Base-by-base conservation (phyloP, 2,797 vertebrate species). In the Coregonus ussuriensis region DNA sequence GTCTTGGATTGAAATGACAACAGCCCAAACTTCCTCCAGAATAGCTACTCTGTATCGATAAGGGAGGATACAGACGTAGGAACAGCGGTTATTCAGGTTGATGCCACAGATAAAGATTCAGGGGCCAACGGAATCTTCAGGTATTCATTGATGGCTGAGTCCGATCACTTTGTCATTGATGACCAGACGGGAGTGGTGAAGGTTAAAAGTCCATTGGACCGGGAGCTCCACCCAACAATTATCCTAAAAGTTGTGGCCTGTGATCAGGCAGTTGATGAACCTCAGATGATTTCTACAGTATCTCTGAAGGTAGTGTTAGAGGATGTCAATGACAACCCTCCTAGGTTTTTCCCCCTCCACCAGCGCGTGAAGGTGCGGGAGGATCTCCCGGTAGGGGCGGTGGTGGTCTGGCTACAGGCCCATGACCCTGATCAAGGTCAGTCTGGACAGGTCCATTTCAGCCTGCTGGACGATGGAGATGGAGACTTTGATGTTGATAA, bases 241-340 rank as follows among this genome's bases (percentile, higher is more conserved):
- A 88, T 93, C 82, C 78, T 96, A 75, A 96, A 94, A 83, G 89
- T 96, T 69, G 93, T 94, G 75, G 95, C 95, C 59, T 90, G 91
- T 75, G 95, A 96, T 82, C 93, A 93, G 65, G 84, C 95, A 67
- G 74, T 74, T 1, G 88, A 93, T 69, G 95, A 95, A 62, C 90
- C 91, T 72, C 93, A 90, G 47, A 72, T 94, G 75, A 90, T 91
- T 86, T 95, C 96, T 65, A 94, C 91, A 0, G 91, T 94, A 4
- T 70, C 93, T 63, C 83, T 96, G 86, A 95, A 93, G 81, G 90
- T 96, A 14, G 83, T 88, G 9, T 85, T 96, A 56, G 94, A 95
- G 86, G 96, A 96, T 84, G 86, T 96, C 77, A 96, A 96, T 78
- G 96, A 96, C 83, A 96, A 96, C 78, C 89, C 94, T 52, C 96